Conservation (phyloP, 2,888 invertebrate species). For the Eurois occulta region DNA sequence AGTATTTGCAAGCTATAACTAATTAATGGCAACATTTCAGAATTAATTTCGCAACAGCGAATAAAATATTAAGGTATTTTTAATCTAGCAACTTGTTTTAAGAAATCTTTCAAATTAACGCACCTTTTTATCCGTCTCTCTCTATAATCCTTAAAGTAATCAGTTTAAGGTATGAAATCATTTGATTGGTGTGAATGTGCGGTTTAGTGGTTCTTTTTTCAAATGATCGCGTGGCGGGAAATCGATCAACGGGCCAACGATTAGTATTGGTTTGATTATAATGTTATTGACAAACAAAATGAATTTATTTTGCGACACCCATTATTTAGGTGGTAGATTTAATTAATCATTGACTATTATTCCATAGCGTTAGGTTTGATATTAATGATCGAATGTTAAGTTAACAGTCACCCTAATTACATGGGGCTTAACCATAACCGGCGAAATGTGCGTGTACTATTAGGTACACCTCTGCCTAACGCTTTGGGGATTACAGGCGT, state of each 20-base stretch:
- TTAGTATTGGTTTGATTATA: slow-evolving; percentile 52
- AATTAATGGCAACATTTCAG: slow-evolving; percentile 51
- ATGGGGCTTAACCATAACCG: neutral
- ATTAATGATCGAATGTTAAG: neutral
- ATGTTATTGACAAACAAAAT: slow-evolving; percentile 57
- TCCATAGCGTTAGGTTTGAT: neutral
- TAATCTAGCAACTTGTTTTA: slow-evolving; percentile 36
- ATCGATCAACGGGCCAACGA: slow-evolving; percentile 47
- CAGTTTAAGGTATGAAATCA: slow-evolving; percentile 26
- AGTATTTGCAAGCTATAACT: slow-evolving; percentile 42
- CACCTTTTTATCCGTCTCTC: slow-evolving; percentile 23
- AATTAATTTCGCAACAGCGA: slow-evolving; percentile 55
- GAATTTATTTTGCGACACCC: slow-evolving; percentile 38
- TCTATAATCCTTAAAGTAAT: neutral
- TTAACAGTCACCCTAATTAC: neutral
- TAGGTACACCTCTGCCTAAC: neutral
- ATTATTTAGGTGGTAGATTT: slow-evolving; percentile 21
- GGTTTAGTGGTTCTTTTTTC: slow-evolving; percentile 41
- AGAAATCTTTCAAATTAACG: slow-evolving; percentile 54
- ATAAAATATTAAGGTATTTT: slow-evolving; percentile 46
- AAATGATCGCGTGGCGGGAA: slow-evolving; percentile 53
- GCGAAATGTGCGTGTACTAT: neutral
- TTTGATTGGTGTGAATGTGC: slow-evolving; percentile 10
- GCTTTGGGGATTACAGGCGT: neutral
- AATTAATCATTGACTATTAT: neutral